Percentiles rank a stretch among this genome's conserved stretches.
Evolutionary conservation across 1,140 invertebrate genomes (phyloP).

Genomic region (Apis florea): DNA sequence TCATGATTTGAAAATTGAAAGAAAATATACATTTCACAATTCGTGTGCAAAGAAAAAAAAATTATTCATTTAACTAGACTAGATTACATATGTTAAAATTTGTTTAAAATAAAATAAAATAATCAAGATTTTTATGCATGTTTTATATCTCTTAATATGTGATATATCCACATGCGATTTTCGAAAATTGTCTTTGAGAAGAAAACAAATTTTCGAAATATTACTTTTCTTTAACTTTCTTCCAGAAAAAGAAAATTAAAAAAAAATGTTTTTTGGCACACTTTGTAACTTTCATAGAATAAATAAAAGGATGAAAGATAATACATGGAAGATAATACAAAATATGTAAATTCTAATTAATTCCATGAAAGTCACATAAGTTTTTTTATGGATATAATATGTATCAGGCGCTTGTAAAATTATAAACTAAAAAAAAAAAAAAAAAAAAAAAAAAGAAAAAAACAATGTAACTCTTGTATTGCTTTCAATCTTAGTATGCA

Average conservation of each 20-base stretch:
- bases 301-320: not conserved
- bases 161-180: not conserved
- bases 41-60: not conserved
- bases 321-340: conserved; percentile 44
- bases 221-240: too few species aligned
- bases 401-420: conserved; percentile 32
- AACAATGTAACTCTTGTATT: conserved; percentile 42
- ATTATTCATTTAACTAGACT: not conserved
- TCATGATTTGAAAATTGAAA: not conserved
- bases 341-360: conserved; percentile 51
- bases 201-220: not conserved
- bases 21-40: not conserved
- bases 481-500: conserved; percentile 29
- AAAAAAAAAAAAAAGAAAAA: conserved; percentile 30
- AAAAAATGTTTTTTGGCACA: not conserved
- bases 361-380: conserved; percentile 53
- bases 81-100: not conserved
- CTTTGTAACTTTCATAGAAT: conserved; percentile 8
- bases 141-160: not conserved
- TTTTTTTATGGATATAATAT: not conserved
- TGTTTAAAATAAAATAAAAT: not conserved
- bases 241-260: not conserved
- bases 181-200: not conserved
- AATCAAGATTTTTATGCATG: not conserved
- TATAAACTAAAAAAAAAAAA: conserved; percentile 21